A percentile compares a stretch with the other conserved stretches of the same genome.
Evolutionary conservation across 2,888 invertebrate species (phyloP).

Genomic region (Stenodera caucasica): DNA sequence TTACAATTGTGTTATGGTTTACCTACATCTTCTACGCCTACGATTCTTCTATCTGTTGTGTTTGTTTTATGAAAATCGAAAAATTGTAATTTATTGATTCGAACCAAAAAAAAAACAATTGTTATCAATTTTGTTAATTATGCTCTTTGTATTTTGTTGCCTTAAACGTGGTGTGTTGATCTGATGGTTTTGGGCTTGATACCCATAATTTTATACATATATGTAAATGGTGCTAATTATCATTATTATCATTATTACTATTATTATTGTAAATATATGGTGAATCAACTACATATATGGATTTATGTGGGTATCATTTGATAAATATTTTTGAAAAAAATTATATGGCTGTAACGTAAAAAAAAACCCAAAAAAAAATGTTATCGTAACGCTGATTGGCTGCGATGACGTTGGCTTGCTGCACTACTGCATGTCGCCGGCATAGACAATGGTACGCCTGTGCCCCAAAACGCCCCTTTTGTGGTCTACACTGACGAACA

Average conservation of each 20-base stretch:
- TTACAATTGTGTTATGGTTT: conserved; percentile 5
- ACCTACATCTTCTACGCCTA: not conserved
- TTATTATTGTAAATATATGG: not conserved
- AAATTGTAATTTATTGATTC: not conserved
- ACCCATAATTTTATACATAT: conserved; percentile 2
- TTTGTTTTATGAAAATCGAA: not conserved
- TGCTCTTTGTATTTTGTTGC: conserved; percentile 7
- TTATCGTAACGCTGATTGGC: conserved; percentile 56
- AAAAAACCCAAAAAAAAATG: conserved; percentile 42
- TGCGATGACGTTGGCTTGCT: conserved; percentile 56
- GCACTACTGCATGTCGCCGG: conserved; percentile 63
- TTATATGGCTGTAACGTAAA: conserved; percentile 52
- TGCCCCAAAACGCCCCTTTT: conserved; percentile 89
- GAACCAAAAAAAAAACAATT: not conserved
- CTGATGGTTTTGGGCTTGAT: conserved; percentile 8
- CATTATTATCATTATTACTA: too few species aligned
- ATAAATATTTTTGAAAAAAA: conserved; percentile 27
- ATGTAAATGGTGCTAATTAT: conserved; percentile 2
- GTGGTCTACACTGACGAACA: conserved; percentile 95
- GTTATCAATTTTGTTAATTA: not conserved
- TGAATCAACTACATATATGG: not conserved
- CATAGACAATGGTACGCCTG: conserved; percentile 67
- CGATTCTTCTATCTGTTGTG: conserved; percentile 5
- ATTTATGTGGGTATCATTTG: conserved; percentile 21
- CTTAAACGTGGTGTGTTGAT: conserved; percentile 9